Percentiles rank a stretch among this genome's conserved stretches.
phyloP scores from a whole-genome alignment of 1,140 invertebrate genomes.

The Diachasma alloeum region DNA sequence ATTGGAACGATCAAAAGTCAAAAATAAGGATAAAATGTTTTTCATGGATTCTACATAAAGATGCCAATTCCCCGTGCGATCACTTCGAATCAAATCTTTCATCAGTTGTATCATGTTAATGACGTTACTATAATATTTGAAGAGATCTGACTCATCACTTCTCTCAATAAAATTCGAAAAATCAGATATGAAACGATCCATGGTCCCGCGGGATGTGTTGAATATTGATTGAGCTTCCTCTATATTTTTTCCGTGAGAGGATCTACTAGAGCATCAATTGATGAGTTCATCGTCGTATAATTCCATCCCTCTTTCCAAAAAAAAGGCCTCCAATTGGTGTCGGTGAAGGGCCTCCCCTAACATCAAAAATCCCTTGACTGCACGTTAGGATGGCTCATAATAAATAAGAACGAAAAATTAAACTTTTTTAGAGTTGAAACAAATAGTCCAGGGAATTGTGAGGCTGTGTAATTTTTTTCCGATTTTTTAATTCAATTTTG shows the following conservation, averaged over 20 bases:
- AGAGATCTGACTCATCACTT: slow-evolving; percentile 13
- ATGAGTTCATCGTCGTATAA: slow-evolving; percentile 7
- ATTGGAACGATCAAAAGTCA: slow-evolving; percentile 24
- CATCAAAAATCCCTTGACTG: no score
- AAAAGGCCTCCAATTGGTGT: slow-evolving; percentile 26
- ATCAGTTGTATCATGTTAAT: slow-evolving; percentile 13
- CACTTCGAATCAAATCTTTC: slow-evolving; percentile 25
- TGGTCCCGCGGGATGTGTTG: not conserved
- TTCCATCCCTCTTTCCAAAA: not conserved
- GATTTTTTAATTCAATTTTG: no score
- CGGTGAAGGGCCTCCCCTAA: slow-evolving; percentile 21
- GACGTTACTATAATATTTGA: slow-evolving; percentile 12
- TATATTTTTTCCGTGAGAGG: not conserved
- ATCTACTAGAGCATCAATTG: not conserved
- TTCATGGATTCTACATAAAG: slow-evolving; percentile 12
- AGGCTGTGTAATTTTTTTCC: no score
- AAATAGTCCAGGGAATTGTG: no score
- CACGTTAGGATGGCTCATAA: no score
- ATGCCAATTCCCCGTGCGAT: slow-evolving; percentile 29
- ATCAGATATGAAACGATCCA: not conserved
- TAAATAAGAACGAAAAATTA: no score
- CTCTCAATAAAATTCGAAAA: slow-evolving; percentile 14
- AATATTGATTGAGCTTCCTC: not conserved
- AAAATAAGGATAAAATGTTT: slow-evolving; percentile 28
- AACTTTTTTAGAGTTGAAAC: no score